Base-by-base conservation (phyloP, 37 sponge, comb jelly and placozoan genomes). In the Agelas oroides region DNA sequence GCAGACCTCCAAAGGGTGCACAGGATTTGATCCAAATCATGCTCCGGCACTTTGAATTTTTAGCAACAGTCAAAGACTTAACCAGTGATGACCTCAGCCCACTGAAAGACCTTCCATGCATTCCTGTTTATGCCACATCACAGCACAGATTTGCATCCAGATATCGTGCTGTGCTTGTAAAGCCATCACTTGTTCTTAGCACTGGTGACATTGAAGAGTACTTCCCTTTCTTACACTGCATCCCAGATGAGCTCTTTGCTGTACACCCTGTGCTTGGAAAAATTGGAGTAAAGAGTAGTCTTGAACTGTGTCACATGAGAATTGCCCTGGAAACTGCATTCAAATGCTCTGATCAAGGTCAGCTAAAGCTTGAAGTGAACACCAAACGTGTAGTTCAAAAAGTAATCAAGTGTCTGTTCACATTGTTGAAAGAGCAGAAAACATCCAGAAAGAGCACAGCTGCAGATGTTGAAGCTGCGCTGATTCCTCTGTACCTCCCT, bases 211-310 rank as follows among this genome's bases (percentile, higher is more conserved):
- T 52, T 15, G 19, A 68, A 1, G 1, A 19, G 18, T 76, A 55
- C 36, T 54, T 68, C 33, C 91, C 91, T 21, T 90, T 78, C 72
- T 40, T 90, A 31, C 75, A 46, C 8, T 8, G 46, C 46, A 46
- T 46, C 46, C 46, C 46, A 8, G 46, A 46, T 46, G 46, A 46
- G 8, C 8, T 46, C 6, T 46, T 46, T 46, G 46, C 46, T 46
- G 46, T 46, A 8, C 46, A 46, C 8, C 46, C 46, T 46, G 46
- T 46, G 46, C 46, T 46, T 46, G 46, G 8, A 8, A 46, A 46
- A 8, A 61, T 76, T 76, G 77, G 77, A 37, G 77, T 76, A 18
- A 21, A 76, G 28, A n/a, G 23, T 30, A 34, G 14, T 21, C 21
- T 57, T 21, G 28, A 1, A 3, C 32, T 76, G 21, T 1, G 31